Conservation (phyloP, 2,888 invertebrate species). For the Leptogaster cylindrica region DNA sequence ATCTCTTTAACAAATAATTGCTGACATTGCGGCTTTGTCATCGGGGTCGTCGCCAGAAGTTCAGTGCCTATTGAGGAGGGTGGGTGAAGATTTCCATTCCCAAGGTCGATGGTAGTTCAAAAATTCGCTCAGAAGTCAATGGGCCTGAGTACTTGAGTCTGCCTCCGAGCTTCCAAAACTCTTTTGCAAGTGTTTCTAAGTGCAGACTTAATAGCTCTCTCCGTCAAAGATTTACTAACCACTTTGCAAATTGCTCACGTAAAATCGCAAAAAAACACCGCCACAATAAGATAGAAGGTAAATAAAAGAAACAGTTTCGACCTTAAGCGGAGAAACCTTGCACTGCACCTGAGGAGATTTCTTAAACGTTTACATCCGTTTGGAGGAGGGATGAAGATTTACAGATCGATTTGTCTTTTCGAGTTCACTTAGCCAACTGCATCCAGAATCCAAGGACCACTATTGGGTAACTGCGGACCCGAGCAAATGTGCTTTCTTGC, state of each 20-base stretch:
- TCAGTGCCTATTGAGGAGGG: no score
- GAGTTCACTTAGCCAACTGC: neutral
- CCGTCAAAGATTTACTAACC: conserved; percentile 34
- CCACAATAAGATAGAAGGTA: conserved; percentile 10
- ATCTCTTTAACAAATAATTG: no score
- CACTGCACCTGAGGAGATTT: conserved; percentile 24
- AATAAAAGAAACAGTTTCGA: conserved; percentile 21
- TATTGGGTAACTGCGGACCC: no score
- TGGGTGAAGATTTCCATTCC: no score
- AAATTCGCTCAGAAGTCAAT: no score
- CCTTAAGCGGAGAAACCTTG: neutral
- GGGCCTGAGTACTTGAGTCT: no score
- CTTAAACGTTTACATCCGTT: conserved; percentile 17
- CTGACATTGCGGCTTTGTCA: no score
- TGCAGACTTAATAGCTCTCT: no score
- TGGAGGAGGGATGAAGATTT: conserved; percentile 3
- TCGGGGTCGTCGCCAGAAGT: no score
- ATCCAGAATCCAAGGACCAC: neutral
- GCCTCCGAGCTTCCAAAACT: no score
- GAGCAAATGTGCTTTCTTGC: neutral
- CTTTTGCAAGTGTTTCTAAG: no score
- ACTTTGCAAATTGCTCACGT: conserved; percentile 40
- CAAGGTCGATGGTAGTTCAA: no score
- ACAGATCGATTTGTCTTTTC: conserved; percentile 13
- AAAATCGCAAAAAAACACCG: conserved; percentile 28